phyloP scores from a whole-genome alignment of 2,888 invertebrate species.

The Liopterus haemorrhoidalis region DNA sequence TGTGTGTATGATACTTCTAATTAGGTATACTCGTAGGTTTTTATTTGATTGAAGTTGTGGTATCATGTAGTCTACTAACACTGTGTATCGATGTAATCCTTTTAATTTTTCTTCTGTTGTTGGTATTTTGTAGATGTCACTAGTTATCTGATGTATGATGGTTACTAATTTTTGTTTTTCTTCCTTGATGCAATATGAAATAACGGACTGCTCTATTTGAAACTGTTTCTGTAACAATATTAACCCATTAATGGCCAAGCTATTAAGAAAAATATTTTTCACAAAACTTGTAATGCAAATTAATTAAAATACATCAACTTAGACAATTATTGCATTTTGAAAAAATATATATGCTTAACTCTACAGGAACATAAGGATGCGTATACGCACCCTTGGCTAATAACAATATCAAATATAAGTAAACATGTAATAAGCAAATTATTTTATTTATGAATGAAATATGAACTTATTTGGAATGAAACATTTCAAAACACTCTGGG shows the following conservation, averaged over 20 bases:
- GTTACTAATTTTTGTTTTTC: slow-evolving; percentile 51
- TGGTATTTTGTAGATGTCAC: slow-evolving; percentile 46
- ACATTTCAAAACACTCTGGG: no score
- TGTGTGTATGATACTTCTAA: slow-evolving; percentile 53
- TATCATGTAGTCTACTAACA: slow-evolving; percentile 47
- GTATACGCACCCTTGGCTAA: no score
- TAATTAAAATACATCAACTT: no score
- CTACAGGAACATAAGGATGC: no score
- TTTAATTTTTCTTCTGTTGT: slow-evolving; percentile 51
- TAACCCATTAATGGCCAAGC: slow-evolving; percentile 10
- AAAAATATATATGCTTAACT: no score
- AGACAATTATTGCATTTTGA: no score
- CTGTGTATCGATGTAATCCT: slow-evolving; percentile 53
- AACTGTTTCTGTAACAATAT: slow-evolving; percentile 25
- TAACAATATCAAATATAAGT: no score
- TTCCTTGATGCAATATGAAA: slow-evolving; percentile 34
- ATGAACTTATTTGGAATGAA: no score
- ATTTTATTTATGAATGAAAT: no score
- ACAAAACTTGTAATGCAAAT: background rate
- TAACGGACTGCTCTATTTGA: slow-evolving; percentile 19
- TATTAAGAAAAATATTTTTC: background rate
- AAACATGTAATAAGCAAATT: no score
- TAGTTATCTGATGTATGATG: slow-evolving; percentile 49
- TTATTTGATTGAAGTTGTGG: slow-evolving; percentile 41
- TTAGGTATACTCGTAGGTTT: slow-evolving; percentile 50